These are phyloP conservation scores for Belgica antarctica DNA, from an alignment of 2,888 invertebrate genomes.

Conservation along the genomic window DNA sequence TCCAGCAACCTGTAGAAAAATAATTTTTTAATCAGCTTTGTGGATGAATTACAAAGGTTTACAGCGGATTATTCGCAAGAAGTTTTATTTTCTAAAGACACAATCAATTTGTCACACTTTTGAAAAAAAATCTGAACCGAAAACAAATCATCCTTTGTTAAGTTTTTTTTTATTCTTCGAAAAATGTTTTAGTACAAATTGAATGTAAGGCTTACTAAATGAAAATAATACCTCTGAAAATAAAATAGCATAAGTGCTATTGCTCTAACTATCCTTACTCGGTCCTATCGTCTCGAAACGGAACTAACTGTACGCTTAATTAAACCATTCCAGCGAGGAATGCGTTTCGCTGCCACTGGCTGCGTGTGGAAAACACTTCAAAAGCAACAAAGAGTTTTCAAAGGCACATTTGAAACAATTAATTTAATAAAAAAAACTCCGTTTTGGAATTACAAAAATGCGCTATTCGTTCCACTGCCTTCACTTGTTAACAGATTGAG, in stretches of 20 bases:
- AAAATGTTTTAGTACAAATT: conserved; percentile 1
- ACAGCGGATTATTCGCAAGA: neutral
- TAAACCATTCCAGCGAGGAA: conserved; percentile 6
- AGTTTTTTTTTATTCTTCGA: neutral
- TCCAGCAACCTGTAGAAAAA: too few species aligned
- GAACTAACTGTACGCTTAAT: too few species aligned
- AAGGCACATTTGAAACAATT: conserved; percentile 20
- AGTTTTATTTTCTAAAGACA: too few species aligned
- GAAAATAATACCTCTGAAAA: neutral
- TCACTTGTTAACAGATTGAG: too few species aligned
- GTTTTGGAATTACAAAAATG: too few species aligned
- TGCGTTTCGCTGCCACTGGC: neutral
- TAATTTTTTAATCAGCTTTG: too few species aligned
- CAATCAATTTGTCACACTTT: too few species aligned
- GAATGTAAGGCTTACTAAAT: neutral
- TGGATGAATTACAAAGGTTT: neutral
- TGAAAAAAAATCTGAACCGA: too few species aligned
- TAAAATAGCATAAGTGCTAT: neutral
- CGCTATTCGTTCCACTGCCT: too few species aligned
- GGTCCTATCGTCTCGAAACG: too few species aligned
- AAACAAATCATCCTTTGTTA: neutral
- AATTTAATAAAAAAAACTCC: too few species aligned
- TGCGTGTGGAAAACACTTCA: neutral
- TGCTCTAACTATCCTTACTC: neutral
- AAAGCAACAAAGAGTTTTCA: conserved; percentile 13